A percentile compares a stretch with the other conserved stretches of the same genome.
phyloP scores from a whole-genome alignment of 2,113 vertebrate species.

The Octodon degus region DNA sequence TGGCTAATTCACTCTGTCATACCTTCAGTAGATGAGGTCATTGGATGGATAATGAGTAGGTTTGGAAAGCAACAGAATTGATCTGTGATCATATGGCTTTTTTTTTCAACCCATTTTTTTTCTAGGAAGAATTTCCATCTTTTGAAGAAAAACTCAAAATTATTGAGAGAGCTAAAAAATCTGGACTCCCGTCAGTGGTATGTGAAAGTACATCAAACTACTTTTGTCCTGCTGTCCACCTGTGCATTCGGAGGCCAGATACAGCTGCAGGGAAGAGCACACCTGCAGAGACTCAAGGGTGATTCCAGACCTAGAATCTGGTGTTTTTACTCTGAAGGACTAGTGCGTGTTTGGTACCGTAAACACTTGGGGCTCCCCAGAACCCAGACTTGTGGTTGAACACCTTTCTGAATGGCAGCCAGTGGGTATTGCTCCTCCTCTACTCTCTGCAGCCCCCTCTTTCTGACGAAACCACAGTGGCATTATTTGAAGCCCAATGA shows the following conservation, averaged over 20 bases:
- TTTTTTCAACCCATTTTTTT: slow-evolving; percentile 63
- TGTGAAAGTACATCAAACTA: slow-evolving; percentile 66
- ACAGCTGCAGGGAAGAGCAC: background rate
- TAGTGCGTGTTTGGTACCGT: background rate
- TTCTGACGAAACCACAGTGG: background rate
- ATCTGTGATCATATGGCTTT: slow-evolving; percentile 35
- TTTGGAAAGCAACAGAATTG: slow-evolving; percentile 7
- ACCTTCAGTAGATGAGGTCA: background rate
- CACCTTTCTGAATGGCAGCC: background rate
- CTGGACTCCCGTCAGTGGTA: slow-evolving; percentile 99
- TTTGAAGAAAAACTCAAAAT: slow-evolving; percentile 98
- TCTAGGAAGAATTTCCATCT: slow-evolving; percentile 97
- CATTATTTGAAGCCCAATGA: background rate
- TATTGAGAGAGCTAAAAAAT: slow-evolving; percentile 97
- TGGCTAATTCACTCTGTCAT: background rate
- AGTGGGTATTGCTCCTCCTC: background rate
- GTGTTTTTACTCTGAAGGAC: background rate
- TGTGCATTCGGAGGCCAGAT: background rate
- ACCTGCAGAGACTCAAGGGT: background rate
- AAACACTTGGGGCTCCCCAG: background rate
- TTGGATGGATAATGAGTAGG: background rate
- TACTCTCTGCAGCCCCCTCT: background rate
- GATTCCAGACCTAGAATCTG: background rate
- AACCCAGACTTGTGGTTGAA: background rate
- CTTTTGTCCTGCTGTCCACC: background rate